A percentile compares a stretch with the other conserved stretches of the same genome.
phyloP scores from a whole-genome alignment of 2,113 vertebrate genomes.

The Naja naja region DNA sequence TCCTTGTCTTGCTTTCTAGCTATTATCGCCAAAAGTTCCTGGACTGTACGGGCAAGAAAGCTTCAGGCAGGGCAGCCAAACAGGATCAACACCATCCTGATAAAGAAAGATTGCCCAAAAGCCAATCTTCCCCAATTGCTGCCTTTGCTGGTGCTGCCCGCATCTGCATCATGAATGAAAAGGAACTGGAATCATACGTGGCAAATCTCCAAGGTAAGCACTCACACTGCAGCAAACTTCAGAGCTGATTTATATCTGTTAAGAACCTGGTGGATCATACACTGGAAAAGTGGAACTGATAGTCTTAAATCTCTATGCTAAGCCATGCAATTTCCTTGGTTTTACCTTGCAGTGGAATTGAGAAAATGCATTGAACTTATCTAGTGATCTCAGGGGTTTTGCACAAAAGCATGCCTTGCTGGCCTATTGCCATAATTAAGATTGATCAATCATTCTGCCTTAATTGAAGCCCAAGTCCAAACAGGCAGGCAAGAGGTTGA shows the following conservation, averaged over 20 bases:
- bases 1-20: slow-evolving; percentile 44
- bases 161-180: slow-evolving; percentile 35
- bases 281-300: neutral
- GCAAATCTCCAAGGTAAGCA: slow-evolving; percentile 52
- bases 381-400: neutral
- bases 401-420: neutral
- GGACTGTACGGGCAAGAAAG: slow-evolving; percentile 1
- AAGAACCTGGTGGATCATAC: neutral
- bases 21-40: slow-evolving; percentile 61
- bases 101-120: slow-evolving; percentile 1
- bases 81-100: neutral
- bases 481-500: neutral
- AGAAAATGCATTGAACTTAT: neutral
- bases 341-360: neutral
- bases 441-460: neutral
- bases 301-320: neutral
- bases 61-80: slow-evolving; percentile 2
- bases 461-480: neutral
- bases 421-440: neutral
- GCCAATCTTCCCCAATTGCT: neutral
- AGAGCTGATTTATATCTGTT: neutral
- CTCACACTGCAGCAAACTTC: neutral
- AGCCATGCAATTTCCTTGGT: neutral
- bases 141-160: slow-evolving; percentile 40
- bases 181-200: slow-evolving; percentile 33